Evolutionary conservation across 92 coral and sea anemone species (phyloP).

Genomic region (Epizoanthus rinbou): DNA sequence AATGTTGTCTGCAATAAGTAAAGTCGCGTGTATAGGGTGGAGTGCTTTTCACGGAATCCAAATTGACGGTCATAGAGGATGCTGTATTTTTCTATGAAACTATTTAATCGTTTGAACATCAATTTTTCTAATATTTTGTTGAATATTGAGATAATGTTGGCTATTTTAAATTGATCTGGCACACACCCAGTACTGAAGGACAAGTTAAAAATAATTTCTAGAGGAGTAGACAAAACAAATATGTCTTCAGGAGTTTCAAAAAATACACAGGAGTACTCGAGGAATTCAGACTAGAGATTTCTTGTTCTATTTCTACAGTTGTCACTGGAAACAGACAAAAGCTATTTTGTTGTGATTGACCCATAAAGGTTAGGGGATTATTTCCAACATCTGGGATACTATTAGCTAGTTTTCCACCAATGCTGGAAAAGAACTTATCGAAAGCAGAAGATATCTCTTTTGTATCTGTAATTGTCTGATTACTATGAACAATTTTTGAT

Average conservation of each 20-base stretch:
- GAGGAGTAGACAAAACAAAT: too few relatives aligned
- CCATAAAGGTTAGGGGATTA: constrained; percentile 30
- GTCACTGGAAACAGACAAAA: constrained; percentile 44
- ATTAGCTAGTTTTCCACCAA: constrained; percentile 37
- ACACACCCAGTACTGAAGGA: too few relatives aligned
- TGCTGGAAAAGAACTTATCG: constrained; percentile 34
- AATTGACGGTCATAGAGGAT: too few relatives aligned
- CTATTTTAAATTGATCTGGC: too few relatives aligned
- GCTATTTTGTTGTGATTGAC: constrained; percentile 24
- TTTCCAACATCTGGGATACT: constrained; percentile 27
- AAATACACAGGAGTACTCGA: too few relatives aligned
- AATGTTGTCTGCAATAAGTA: constrained; percentile 25
- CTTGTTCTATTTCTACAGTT: constrained; percentile 39
- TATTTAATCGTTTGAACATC: too few relatives aligned
- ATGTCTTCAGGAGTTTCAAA: too few relatives aligned
- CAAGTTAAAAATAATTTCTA: too few relatives aligned
- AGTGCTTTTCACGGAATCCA: too few relatives aligned
- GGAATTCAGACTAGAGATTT: constrained; percentile 30
- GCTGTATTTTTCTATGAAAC: too few relatives aligned
- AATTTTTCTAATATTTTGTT: too few relatives aligned
- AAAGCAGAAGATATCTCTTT: constrained; percentile 46
- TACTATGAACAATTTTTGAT: constrained; percentile 12
- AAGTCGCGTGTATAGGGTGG: background rate
- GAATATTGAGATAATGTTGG: too few relatives aligned
- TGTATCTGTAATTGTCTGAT: constrained; percentile 16